A percentile compares a stretch with the other conserved stretches of the same genome.
phyloP scores from a whole-genome alignment of 2,888 invertebrate genomes.

The Chromoteleia sp. region DNA sequence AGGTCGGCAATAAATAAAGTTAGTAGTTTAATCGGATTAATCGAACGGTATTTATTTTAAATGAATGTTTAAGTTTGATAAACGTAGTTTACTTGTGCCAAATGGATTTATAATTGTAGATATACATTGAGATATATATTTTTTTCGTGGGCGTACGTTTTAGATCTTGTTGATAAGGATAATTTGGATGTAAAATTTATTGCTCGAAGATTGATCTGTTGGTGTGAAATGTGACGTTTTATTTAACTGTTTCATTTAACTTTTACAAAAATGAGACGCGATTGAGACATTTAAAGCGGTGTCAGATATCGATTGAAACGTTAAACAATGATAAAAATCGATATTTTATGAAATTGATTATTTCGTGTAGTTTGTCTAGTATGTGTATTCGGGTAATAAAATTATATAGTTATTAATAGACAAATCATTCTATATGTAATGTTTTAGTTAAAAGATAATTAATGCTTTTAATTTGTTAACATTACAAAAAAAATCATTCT shows the following conservation, averaged over 20 bases:
- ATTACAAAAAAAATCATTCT: too few relatives aligned
- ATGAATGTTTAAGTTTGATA: conserved; percentile 5
- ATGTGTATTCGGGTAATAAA: too few relatives aligned
- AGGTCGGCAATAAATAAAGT: conserved; percentile 13
- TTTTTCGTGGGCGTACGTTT: background rate
- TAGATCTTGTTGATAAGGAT: conserved; percentile 1
- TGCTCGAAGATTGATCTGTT: background rate
- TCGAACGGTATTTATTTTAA: conserved; percentile 11
- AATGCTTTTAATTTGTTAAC: too few relatives aligned
- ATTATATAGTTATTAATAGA: too few relatives aligned
- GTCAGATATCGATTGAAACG: background rate
- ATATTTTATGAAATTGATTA: too few relatives aligned
- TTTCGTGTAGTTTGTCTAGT: too few relatives aligned
- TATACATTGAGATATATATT: background rate
- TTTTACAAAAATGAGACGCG: background rate
- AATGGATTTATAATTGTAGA: conserved; percentile 6
- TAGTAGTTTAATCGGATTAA: conserved; percentile 7
- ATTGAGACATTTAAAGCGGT: background rate
- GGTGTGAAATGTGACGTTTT: background rate
- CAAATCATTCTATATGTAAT: too few relatives aligned
- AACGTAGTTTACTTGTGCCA: conserved; percentile 1
- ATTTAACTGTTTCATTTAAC: background rate
- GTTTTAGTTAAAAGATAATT: too few relatives aligned
- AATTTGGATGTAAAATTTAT: conserved; percentile 7
- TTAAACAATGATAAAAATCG: too few relatives aligned